Evolutionary conservation across 2,797 vertebrate species (phyloP), one percentile per base, ranked within the genome.

Genomic region (Ara ararauna): DNA sequence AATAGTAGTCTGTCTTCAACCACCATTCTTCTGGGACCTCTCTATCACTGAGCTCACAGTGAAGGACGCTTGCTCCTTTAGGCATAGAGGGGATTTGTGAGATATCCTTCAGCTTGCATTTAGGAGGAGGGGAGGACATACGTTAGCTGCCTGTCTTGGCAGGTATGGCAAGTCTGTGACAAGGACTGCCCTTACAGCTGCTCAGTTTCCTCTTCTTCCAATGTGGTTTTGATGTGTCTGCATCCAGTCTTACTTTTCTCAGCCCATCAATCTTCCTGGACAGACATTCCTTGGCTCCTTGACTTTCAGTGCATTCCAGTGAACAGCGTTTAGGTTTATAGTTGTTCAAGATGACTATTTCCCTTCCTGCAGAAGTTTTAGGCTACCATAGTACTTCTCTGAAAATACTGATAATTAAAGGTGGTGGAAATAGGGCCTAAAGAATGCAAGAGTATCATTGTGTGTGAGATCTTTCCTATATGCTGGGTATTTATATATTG

Each of bases 1-100:
- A 91, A 85, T 72, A n/a, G 22, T 44, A 67, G 15, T 45, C 42
- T 88, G 29, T 58, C 71, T 94, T 79, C n/a, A 76, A 4, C 29
- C 30, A 74, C 15, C 1, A 0, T 79, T 94, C 30, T 62, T 87
- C 45, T 76, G 75, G 21, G 48, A 71, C 26, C 13, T 74, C 42
- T 21, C 34, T 80, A 83, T 72, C 38, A 62, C 60, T 91, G 72
- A 85, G 11, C 60, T 90, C n/a, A 53, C 14, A 61, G 8, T 61
- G 90, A 87, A 95, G 56, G 60, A 67, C 23, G 32, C 5, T 89
- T 92, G 9, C 79, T 92, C 71, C 47, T 96, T 54, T 58, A 85
- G 81, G 51, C 38, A 34, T 18, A 48, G 70, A 53, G 3, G 7
- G 16, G 11, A 64, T 75, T 79, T 93, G n/a, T 54, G 38, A 78